Percentiles rank a stretch among this genome's conserved stretches.
Evolutionary conservation across 2,888 invertebrate genomes (phyloP).

Genomic region (Yponomeuta cagnagella): DNA sequence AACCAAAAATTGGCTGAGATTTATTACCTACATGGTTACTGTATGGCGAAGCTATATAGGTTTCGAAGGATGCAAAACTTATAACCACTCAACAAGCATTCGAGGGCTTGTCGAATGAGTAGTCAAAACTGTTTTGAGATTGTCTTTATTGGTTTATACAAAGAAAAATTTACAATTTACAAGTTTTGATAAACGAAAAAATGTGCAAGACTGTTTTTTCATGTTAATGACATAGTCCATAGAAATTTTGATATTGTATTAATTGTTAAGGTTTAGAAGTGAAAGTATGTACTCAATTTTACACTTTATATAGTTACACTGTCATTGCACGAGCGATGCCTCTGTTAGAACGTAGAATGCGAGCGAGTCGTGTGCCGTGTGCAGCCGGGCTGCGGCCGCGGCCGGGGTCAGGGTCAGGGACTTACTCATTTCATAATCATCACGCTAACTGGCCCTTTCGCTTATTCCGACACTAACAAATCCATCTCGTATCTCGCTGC

Average conservation of each 20-base stretch:
- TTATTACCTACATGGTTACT: slow-evolving; percentile 31
- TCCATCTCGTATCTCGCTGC: neutral
- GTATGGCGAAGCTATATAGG: slow-evolving; percentile 14
- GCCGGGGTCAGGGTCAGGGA: neutral
- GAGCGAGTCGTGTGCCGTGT: neutral
- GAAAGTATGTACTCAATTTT: slow-evolving; percentile 6
- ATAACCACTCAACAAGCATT: slow-evolving; percentile 24
- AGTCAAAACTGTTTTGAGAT: slow-evolving; percentile 57
- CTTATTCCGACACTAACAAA: neutral
- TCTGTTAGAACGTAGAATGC: neutral
- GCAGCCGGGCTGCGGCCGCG: neutral
- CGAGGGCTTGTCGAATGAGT: slow-evolving; percentile 35
- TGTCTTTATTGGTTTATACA: slow-evolving; percentile 61
- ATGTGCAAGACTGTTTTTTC: slow-evolving; percentile 72
- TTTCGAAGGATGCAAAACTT: slow-evolving; percentile 27
- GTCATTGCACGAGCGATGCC: neutral
- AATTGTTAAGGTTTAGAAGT: slow-evolving; percentile 58
- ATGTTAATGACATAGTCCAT: slow-evolving; percentile 66
- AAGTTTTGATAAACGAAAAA: slow-evolving; percentile 66
- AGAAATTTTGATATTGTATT: slow-evolving; percentile 66
- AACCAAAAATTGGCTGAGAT: slow-evolving; percentile 52
- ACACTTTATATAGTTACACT: neutral
- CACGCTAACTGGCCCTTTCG: neutral
- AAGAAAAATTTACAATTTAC: slow-evolving; percentile 69
- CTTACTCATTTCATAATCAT: neutral